These are phyloP conservation scores for Amphipoea oculea DNA, from an alignment of 2,888 invertebrate genomes.

Conservation along the genomic window DNA sequence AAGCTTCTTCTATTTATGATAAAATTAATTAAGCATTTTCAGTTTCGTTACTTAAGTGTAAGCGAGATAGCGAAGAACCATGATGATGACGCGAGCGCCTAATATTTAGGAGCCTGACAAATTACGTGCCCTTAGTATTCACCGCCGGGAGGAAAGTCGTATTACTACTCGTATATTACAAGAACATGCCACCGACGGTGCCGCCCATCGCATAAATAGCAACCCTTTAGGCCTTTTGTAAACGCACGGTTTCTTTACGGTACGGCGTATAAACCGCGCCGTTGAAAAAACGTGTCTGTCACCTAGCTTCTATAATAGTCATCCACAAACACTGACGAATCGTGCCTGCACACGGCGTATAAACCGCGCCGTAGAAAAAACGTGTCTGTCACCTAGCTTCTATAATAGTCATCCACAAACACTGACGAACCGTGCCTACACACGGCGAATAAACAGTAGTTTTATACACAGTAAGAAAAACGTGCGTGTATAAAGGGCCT, in stretches of 20 bases:
- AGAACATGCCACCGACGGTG: conserved; percentile 44
- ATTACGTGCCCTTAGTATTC: conserved; percentile 78
- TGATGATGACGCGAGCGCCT: conserved; percentile 71
- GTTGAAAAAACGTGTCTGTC: background rate
- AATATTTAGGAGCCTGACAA: conserved; percentile 79
- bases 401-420: background rate
- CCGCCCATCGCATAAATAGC: conserved; percentile 54
- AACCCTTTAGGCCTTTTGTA: conserved; percentile 39
- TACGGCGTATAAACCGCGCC: background rate
- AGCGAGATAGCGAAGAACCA: conserved; percentile 76
- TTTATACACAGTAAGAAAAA: background rate
- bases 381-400: background rate
- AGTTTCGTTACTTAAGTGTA: conserved; percentile 74
- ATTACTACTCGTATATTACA: conserved; percentile 63
- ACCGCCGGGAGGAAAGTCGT: conserved; percentile 60
- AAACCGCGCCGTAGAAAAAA: background rate
- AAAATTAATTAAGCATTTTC: conserved; percentile 78
- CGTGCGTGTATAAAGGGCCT: background rate
- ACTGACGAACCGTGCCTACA: background rate
- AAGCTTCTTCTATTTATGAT: conserved; percentile 72
- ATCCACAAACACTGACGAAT: background rate
- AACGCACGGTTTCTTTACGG: background rate
- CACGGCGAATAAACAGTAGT: background rate
- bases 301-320: background rate
- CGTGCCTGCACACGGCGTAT: background rate